These are phyloP conservation scores for Noctua pronuba DNA, from an alignment of 2,888 invertebrate species.

Conservation along the genomic window DNA sequence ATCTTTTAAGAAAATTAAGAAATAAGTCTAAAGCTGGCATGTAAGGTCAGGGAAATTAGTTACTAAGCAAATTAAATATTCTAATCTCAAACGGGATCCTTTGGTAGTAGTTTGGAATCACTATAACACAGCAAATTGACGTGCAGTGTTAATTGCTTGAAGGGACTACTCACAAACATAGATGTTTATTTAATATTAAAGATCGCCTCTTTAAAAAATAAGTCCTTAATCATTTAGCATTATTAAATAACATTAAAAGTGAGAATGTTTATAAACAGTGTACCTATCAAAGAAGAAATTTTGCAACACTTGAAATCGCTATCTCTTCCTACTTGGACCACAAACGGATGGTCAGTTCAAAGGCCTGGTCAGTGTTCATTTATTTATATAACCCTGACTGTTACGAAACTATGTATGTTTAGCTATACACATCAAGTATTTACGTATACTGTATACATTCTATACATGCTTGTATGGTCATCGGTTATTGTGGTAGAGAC, in stretches of 20 bases:
- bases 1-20: no score
- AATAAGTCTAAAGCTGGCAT: not conserved
- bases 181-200: no score
- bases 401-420: conserved; percentile 61
- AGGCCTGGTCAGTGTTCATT: conserved; percentile 77
- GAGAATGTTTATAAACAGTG: not conserved
- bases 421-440: conserved; percentile 51
- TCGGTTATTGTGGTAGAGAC: not conserved
- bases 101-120: not conserved
- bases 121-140: not conserved
- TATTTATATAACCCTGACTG: conserved; percentile 70
- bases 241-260: not conserved
- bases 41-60: not conserved
- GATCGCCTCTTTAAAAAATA: no score
- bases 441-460: conserved; percentile 23
- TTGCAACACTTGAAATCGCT: conserved; percentile 44
- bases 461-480: not conserved
- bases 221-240: no score
- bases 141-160: not conserved
- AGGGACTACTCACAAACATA: no score
- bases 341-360: conserved; percentile 71
- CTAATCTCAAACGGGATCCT: not conserved
- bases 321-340: conserved; percentile 58
- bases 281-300: not conserved
- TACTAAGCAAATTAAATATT: not conserved